Conservation (phyloP, 2,888 invertebrate species). For the Perithous albicinctus region DNA sequence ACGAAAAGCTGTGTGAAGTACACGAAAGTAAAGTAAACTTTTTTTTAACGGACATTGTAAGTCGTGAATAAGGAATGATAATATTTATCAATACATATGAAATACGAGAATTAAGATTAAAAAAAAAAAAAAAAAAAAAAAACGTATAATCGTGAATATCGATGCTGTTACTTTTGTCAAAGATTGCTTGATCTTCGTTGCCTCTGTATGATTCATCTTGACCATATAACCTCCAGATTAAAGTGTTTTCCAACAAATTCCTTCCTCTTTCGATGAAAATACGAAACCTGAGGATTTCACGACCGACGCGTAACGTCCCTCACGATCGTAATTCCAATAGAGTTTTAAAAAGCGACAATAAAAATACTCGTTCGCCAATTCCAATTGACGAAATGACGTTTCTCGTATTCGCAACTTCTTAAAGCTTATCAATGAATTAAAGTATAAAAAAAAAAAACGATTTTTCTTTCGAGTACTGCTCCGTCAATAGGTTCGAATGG, state of each 20-base stretch:
- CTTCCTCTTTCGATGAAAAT: background rate
- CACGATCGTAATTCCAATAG: background rate
- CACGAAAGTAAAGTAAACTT: no score
- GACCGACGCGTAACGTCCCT: background rate
- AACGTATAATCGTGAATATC: constrained; percentile 2
- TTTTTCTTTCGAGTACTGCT: no score
- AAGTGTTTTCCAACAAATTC: background rate
- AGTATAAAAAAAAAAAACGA: no score
- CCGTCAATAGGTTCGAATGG: no score
- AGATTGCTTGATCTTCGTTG: constrained; percentile 85
- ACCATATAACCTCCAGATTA: constrained; percentile 75
- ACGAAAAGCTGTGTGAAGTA: no score
- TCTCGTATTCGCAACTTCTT: constrained; percentile 16
- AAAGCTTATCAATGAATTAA: background rate
- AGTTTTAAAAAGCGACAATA: no score
- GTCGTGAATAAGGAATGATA: background rate
- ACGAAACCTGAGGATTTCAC: background rate
- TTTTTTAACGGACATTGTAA: background rate
- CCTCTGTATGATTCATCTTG: constrained; percentile 85
- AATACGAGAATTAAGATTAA: background rate
- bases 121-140: background rate
- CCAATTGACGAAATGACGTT: constrained; percentile 53
- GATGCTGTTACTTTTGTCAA: constrained; percentile 85
- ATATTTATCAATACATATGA: background rate
- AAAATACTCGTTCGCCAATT: constrained; percentile 8